A percentile compares a stretch with the other conserved stretches of the same genome.
These are phyloP conservation scores for Sebastiscus albofasciatus DNA, from an alignment of 2,797 vertebrate species.

Conservation along the genomic window DNA sequence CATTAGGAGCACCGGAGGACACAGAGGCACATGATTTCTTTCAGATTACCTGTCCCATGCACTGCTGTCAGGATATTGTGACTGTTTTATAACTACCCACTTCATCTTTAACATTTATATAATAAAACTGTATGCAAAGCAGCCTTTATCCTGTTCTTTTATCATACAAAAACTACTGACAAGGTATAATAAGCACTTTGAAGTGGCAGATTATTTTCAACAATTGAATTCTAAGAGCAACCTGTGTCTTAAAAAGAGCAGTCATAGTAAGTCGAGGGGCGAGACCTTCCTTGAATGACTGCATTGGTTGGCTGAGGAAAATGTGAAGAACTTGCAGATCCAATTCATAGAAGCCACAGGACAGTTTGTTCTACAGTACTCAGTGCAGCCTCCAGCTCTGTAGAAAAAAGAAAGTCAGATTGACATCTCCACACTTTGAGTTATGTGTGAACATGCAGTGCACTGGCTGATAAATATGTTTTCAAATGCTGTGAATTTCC, in stretches of 20 bases:
- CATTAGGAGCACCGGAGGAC: no score
- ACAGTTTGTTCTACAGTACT: neutral
- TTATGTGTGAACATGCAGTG: neutral
- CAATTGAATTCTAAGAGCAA: neutral
- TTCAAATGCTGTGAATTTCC: neutral
- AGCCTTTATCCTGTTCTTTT: neutral
- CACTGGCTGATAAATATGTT: neutral
- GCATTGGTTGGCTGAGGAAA: neutral
- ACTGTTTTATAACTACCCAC: no score
- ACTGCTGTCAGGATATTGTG: no score
- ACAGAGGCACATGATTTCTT: no score
- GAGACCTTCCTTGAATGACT: neutral
- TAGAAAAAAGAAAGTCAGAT: neutral
- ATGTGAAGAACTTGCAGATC: conserved; percentile 17
- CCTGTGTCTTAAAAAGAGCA: neutral
- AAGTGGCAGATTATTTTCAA: neutral
- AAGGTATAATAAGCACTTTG: neutral
- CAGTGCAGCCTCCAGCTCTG: neutral
- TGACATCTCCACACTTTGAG: neutral
- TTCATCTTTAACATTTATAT: neutral
- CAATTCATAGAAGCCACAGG: neutral
- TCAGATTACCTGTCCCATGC: no score
- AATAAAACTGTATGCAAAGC: neutral
- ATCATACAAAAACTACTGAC: neutral
- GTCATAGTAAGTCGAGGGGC: neutral